phyloP scores from a whole-genome alignment of 2,797 vertebrate genomes.

The Pantherophis alleghaniensis region DNA sequence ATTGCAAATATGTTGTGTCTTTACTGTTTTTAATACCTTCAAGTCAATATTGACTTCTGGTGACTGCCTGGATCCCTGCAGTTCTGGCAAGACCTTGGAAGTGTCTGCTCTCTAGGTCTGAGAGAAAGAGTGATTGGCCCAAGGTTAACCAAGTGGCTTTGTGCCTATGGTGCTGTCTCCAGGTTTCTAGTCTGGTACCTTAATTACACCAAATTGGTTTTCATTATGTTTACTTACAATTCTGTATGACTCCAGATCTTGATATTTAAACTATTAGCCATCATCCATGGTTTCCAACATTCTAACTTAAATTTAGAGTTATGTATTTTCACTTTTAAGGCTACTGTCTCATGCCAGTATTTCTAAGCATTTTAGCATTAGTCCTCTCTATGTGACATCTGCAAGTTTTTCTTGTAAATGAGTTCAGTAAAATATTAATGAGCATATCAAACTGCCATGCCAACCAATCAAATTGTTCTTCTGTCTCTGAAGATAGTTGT shows the following conservation, averaged over 20 bases:
- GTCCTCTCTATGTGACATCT: conserved; percentile 4
- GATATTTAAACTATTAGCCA: not conserved
- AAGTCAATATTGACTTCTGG: not conserved
- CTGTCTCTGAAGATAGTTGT: not conserved
- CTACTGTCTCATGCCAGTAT: not conserved
- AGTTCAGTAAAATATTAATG: conserved; percentile 57
- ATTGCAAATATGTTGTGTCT: not conserved
- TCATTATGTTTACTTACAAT: not conserved
- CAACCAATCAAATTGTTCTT: conserved; percentile 10
- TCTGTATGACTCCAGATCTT: not conserved
- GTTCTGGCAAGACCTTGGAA: not conserved
- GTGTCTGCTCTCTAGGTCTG: not conserved
- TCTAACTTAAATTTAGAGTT: not conserved
- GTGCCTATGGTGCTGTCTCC: not conserved
- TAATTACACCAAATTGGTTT: not conserved
- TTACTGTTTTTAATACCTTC: not conserved
- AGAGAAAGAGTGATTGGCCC: not conserved
- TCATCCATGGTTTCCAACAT: not conserved
- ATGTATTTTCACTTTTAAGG: not conserved
- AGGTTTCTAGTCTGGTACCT: not conserved
- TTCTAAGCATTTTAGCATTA: conserved; percentile 3
- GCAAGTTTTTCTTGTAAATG: conserved; percentile 38
- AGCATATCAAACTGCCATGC: not conserved
- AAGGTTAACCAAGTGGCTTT: not conserved
- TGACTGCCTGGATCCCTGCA: not conserved